Base-by-base conservation (phyloP, 2,797 vertebrate species). In the Hyperoplus immaculatus region DNA sequence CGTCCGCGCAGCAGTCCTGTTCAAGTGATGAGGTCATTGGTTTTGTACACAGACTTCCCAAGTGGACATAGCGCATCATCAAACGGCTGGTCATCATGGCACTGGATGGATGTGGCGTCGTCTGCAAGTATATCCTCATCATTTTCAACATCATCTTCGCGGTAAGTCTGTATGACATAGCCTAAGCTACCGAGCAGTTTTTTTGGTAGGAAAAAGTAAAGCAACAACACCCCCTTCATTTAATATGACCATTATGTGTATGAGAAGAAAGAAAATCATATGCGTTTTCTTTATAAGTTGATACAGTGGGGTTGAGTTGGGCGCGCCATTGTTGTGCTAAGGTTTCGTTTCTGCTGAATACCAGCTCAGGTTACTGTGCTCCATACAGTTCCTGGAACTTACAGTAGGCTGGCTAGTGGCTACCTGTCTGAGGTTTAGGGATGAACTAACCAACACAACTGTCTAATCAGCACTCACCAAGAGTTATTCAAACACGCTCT, bases 81-180 rank as follows among this genome's bases (percentile, higher is more conserved):
- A 51, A 10, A 42, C 11, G 9, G 60, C 16, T 8, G 6, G 0
- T 54, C 74, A 81, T 43, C 85, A 95, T 95, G 94, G 91, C 87
- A 10, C 9, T 95, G 61, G 90, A 92, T 1, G 91, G 88, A 72
- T 94, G 93, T 78, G 93, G 93, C 61, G 16, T 75, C 46, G 0
- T 87, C 16, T 95, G 92, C 86, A 94, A 95, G 85, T 92, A 81
- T 38, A 18, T 92, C 45, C 78, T 95, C 66, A 2, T 92, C 16
- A 1, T 95, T 10, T 92, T 95, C 80, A 94, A 94, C 86, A 9
- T 92, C 12, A 49, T 94, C 57, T 94, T 95, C 18, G 86, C 86
- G 7, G 95, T 96, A 83, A 91, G 93, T 88, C 10, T 43, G 12
- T 54, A 41, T 39, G 3, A 5, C 3, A 36, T 51, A 6, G 36